phyloP scores from a whole-genome alignment of 2,888 invertebrate genomes.

The Temnothorax ravouxi region DNA sequence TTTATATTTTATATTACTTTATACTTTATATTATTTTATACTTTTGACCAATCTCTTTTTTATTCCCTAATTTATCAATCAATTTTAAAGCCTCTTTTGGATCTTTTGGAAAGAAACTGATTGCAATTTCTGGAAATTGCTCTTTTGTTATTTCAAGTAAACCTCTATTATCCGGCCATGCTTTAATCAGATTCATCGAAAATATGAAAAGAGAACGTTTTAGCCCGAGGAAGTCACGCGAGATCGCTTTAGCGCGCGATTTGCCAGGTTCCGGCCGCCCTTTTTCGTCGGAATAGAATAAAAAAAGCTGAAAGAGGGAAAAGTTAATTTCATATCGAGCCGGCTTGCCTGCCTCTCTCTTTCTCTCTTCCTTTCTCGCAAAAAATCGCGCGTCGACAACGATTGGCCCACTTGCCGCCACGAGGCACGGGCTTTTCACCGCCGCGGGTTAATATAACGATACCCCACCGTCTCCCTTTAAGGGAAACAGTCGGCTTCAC shows the following conservation, averaged over 20 bases:
- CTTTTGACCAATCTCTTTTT: background rate
- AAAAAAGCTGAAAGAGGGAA: slow-evolving; percentile 19
- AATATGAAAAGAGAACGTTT: slow-evolving; percentile 24
- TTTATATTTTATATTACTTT: background rate
- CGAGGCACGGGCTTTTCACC: slow-evolving; percentile 52
- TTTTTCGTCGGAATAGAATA: slow-evolving; percentile 12
- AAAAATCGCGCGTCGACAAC: slow-evolving; percentile 50
- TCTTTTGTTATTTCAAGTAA: slow-evolving; percentile 13
- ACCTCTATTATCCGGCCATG: slow-evolving; percentile 1
- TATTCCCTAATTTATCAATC: background rate
- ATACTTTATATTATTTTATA: background rate
- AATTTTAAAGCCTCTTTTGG: background rate
- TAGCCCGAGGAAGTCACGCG: background rate
- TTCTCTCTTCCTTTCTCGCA: background rate
- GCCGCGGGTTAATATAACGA: slow-evolving; percentile 68
- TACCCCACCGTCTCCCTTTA: slow-evolving; percentile 32
- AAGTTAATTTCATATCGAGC: slow-evolving; percentile 44
- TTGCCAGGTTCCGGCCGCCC: background rate
- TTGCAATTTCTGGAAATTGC: slow-evolving; percentile 21
- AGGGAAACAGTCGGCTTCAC: slow-evolving; percentile 65
- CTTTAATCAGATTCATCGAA: slow-evolving; percentile 20
- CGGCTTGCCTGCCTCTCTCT: background rate
- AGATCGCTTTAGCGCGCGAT: slow-evolving; percentile 27
- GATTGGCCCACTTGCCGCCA: slow-evolving; percentile 66
- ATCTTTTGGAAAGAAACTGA: background rate